Evolutionary conservation across 2,888 invertebrate genomes (phyloP).

Genomic region (Hypselothyrea guttata): DNA sequence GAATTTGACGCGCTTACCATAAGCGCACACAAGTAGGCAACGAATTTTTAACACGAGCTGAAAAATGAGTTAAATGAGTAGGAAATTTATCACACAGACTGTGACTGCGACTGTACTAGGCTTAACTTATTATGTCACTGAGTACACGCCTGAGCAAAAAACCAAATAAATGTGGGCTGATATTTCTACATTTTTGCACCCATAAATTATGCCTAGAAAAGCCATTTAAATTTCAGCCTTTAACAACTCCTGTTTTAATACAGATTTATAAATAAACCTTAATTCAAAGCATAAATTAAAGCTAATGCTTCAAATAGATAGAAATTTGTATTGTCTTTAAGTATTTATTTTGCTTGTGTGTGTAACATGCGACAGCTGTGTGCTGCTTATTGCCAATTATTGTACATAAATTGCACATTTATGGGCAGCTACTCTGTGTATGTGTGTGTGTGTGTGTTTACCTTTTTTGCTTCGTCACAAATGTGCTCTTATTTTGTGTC

Average conservation of each 20-base stretch:
- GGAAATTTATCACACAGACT: slow-evolving; percentile 2
- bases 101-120: slow-evolving; percentile 17
- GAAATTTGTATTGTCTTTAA: background rate
- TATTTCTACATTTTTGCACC: background rate
- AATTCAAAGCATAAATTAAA: slow-evolving; percentile 52
- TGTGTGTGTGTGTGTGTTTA: slow-evolving; percentile 40
- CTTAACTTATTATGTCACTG: background rate
- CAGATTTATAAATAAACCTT: slow-evolving; percentile 17
- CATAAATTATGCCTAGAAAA: slow-evolving; percentile 39
- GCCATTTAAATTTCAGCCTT: slow-evolving; percentile 37
- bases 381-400: slow-evolving; percentile 77
- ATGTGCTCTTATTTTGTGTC: slow-evolving; percentile 65
- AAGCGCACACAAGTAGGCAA: background rate
- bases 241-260: slow-evolving; percentile 35
- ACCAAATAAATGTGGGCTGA: too few species aligned
- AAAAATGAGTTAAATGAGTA: slow-evolving; percentile 38
- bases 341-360: background rate
- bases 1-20: background rate
- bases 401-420: slow-evolving; percentile 77
- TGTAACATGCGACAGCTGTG: slow-evolving; percentile 63
- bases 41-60: slow-evolving; percentile 21
- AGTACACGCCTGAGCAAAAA: too few species aligned
- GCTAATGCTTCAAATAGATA: slow-evolving; percentile 27
- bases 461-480: slow-evolving; percentile 56
- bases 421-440: slow-evolving; percentile 27